Evolutionary conservation across 1,140 invertebrate species (phyloP), one percentile per base, ranked within the genome.

Genomic region (Bathynomus jamesi): DNA sequence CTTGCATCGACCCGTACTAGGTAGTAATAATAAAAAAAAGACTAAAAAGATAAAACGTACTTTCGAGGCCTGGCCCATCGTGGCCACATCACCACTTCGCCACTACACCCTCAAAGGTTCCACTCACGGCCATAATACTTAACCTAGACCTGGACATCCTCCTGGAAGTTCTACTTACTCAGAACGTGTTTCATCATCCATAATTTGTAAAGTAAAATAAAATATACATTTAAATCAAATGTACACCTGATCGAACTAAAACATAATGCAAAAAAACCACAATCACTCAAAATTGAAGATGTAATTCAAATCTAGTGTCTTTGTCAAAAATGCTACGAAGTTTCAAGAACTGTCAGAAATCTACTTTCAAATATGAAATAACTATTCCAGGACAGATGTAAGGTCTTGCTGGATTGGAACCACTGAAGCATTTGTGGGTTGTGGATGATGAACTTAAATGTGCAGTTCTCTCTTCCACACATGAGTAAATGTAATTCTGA

Each of bases 51-150:
- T 53, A 66, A 62, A 63, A 74, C 69, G 72, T 74, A 74, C 72
- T 74, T n/a, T 69, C 72, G 72, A 69, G 72, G 64, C 72, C 69
- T 68, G 69, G 63, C 72, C 72, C 72, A 74, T 74, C 72, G 72
- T 74, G 72, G 72, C 72, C 69, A 31, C 72, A 69, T 60, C 69
- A 74, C 46, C 65, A 74, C 72, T 66, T 62, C 64, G 67, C 72
- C 32, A 65, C 66, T 53, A 53, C 40, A 74, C 68, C 72, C 72
- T 69, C 72, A 74, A 74, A 63, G 31, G 69, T 60, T 60, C 72
- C 65, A 32, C 29, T 53, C 10, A 53, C 29, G 21, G 27, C 25
- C 60, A 53, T 63, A 24, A 32, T 29, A 27, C 53, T 11, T 61
- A 28, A 69, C 46, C 24, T 21, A 29, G 11, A 28, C 60, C 21